Evolutionary conservation across 2,113 vertebrate species (phyloP), one percentile per base, ranked within the genome.

Genomic region (Sapayoa aenigma): DNA sequence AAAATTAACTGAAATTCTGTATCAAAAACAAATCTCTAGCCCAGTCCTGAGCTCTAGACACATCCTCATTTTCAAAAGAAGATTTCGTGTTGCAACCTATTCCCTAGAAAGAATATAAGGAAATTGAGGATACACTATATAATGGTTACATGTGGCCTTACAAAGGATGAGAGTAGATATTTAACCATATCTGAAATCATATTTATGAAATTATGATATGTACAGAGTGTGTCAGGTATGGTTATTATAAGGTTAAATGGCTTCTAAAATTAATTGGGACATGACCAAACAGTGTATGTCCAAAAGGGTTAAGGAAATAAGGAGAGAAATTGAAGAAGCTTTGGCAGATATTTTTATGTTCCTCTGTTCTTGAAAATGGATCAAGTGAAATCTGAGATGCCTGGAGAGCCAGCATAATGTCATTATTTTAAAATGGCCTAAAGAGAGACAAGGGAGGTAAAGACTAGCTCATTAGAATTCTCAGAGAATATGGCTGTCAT

Each of bases 261-360:
- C 14, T 94, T 94, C 95, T 84, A 66, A 93, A 96, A 96, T 63
- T 63, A 30, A 97, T 35, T 93, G 15, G 52, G 68, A 72, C 67
- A 44, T 6, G 56, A 89, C 55, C 78, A 96, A 97, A 74, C 39
- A 92, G 46, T 47, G 2, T 76, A 41, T 75, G 81, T 56, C 65
- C 37, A 90, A 63, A 92, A 74, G 52, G 37, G 46, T 93, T 95
- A 95, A 89, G 37, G 39, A 95, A 96, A 68, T 53, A 76, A 92
- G 55, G 23, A 83, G 6, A 93, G 73, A 96, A 96, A 89, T 22
- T 87, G 77, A 81, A 96, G 80, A 71, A 75, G 14, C 23, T 87
- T 90, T 97, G 90, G 60, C 58, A 95, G 87, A 84, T 28, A 73
- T 81, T 96, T 96, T 96, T 86, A 94, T 90, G 37, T 81, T 82